phyloP scores from a whole-genome alignment of 1,140 invertebrate genomes.

The Aphaenogaster ashmeadi region DNA sequence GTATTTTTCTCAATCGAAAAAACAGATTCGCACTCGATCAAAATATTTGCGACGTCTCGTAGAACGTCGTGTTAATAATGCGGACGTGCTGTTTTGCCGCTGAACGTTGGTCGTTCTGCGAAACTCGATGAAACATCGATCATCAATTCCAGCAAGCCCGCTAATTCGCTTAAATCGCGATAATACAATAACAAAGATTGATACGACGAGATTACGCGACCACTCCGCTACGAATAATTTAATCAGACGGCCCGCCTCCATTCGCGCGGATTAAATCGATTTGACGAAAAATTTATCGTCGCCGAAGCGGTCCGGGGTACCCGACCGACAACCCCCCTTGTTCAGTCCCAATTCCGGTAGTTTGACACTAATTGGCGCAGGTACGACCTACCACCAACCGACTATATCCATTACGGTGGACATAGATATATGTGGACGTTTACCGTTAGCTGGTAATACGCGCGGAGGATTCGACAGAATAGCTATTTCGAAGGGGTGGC shows the following conservation, averaged over 20 bases:
- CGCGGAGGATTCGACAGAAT: conserved; percentile 62
- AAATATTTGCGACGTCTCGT: background rate
- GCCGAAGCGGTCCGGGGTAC: conserved; percentile 17
- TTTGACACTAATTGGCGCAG: conserved; percentile 61
- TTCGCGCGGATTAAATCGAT: conserved; percentile 52
- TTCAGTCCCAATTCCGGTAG: conserved; percentile 58
- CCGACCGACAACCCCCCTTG: conserved; percentile 17
- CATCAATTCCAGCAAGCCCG: conserved; percentile 17
- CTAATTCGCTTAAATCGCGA: conserved; percentile 46
- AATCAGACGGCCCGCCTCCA: conserved; percentile 45
- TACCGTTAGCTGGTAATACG: conserved; percentile 59
- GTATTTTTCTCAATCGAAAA: background rate
- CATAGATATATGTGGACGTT: conserved; percentile 59
- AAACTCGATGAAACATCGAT: conserved; percentile 34
- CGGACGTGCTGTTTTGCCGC: background rate
- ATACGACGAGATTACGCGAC: conserved; percentile 56
- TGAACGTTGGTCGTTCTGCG: background rate
- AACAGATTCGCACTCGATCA: background rate
- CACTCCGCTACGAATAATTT: conserved; percentile 46
- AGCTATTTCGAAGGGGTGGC: conserved; percentile 42
- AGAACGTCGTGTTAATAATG: background rate
- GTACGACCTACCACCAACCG: conserved; percentile 46
- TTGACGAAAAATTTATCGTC: conserved; percentile 61
- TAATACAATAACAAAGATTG: conserved; percentile 62
- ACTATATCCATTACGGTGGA: conserved; percentile 56